Evolutionary conservation across 2,113 vertebrate genomes (phyloP).

Genomic region (Cyanocitta stelleri): DNA sequence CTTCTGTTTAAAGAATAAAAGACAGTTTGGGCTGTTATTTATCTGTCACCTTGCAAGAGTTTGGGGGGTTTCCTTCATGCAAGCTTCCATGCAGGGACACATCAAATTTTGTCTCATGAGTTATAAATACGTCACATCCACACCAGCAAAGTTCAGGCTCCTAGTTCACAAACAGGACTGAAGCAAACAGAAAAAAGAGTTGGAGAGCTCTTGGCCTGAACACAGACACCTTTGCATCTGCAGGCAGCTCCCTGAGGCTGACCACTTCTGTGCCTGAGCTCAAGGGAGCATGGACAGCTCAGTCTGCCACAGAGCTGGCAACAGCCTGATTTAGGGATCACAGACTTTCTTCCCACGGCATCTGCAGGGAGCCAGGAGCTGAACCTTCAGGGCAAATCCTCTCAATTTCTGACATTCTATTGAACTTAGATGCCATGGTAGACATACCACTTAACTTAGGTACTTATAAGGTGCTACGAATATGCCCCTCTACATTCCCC

Average conservation of each 20-base stretch:
- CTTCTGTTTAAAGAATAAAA: background rate
- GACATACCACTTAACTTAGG: background rate
- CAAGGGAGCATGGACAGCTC: background rate
- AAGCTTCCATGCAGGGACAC: background rate
- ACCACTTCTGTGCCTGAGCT: background rate
- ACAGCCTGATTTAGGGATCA: background rate
- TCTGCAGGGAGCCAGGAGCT: background rate
- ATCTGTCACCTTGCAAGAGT: background rate
- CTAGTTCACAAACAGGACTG: background rate
- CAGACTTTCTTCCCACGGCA: background rate
- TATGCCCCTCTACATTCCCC: background rate
- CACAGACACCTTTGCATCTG: background rate
- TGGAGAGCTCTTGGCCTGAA: background rate
- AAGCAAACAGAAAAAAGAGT: background rate
- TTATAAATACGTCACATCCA: background rate
- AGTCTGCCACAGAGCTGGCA: background rate
- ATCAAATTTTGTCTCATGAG: background rate
- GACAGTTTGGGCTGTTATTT: background rate
- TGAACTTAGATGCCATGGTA: background rate
- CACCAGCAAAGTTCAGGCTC: background rate
- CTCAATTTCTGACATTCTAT: background rate
- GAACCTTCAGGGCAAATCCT: background rate
- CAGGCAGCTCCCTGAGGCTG: background rate
- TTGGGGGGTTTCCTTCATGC: background rate
- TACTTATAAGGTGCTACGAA: background rate